Percentiles rank a stretch among this genome's conserved stretches.
phyloP scores from a whole-genome alignment of 2,113 vertebrate genomes.

The Vidua chalybeata region DNA sequence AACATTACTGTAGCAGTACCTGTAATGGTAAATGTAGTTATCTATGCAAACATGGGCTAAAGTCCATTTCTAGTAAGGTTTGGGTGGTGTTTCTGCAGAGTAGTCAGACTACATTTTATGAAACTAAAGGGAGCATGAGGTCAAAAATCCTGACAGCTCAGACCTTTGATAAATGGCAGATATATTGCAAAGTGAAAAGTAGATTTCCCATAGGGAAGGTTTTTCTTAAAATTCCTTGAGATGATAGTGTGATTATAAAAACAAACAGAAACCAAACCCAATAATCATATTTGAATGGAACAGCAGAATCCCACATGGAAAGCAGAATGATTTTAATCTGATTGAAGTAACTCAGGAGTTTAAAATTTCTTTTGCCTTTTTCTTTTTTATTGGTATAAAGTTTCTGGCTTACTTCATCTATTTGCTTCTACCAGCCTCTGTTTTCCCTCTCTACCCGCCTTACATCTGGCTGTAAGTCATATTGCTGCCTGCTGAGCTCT shows the following conservation, averaged over 20 bases:
- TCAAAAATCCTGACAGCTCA: conserved; percentile 8
- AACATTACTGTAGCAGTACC: background rate
- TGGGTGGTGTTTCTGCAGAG: background rate
- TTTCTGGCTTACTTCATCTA: background rate
- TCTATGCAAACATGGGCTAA: background rate
- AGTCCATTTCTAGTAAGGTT: conserved; percentile 6
- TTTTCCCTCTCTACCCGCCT: background rate
- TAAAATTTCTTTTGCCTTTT: background rate
- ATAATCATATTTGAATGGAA: background rate
- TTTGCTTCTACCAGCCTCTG: background rate
- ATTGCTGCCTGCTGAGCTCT: background rate
- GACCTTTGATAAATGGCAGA: conserved; percentile 54
- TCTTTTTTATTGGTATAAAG: background rate
- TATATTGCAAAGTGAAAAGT: conserved; percentile 34
- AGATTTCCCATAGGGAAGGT: conserved; percentile 9
- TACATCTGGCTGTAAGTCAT: background rate
- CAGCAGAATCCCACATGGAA: background rate
- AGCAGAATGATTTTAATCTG: background rate
- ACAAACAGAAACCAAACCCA: conserved; percentile 9
- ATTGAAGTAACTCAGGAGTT: background rate
- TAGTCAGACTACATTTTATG: background rate
- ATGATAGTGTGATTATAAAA: conserved; percentile 15
- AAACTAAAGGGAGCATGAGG: background rate
- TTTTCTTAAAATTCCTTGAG: background rate
- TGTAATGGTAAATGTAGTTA: background rate